Evolutionary conservation across 2,888 invertebrate species (phyloP).

Genomic region (Trilocha varians): DNA sequence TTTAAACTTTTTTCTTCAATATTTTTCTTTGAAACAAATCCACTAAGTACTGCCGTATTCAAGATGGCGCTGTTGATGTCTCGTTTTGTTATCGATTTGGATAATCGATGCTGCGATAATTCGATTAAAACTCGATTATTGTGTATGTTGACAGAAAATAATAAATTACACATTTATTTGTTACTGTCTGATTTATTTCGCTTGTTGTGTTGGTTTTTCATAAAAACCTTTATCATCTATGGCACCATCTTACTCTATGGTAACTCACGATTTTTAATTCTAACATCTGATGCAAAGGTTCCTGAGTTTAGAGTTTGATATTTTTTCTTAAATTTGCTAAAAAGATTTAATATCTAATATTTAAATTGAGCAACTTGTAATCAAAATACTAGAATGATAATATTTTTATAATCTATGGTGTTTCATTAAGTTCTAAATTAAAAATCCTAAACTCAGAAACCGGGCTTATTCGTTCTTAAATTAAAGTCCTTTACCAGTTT

Average conservation of each 20-base stretch:
- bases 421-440: too few relatives aligned
- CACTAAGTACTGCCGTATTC: neutral
- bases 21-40: neutral
- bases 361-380: too few relatives aligned
- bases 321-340: too few relatives aligned
- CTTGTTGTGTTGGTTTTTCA: conserved; percentile 8
- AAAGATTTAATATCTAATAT: too few relatives aligned
- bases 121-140: neutral
- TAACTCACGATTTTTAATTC: conserved; percentile 54
- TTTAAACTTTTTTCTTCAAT: too few relatives aligned
- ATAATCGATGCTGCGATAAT: neutral
- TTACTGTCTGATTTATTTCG: too few relatives aligned
- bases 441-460: too few relatives aligned
- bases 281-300: conserved; percentile 26
- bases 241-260: conserved; percentile 68
- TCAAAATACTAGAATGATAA: too few relatives aligned
- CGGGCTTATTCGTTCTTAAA: too few relatives aligned
- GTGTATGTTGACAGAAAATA: too few relatives aligned
- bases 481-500: conserved; percentile 32
- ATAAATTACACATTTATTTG: too few relatives aligned
- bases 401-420: too few relatives aligned
- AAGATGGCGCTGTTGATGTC: neutral
- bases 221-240: conserved; percentile 45
- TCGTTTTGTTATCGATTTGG: neutral
- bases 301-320: conserved; percentile 18